phyloP scores from a whole-genome alignment of 2,888 invertebrate species.

The Spodoptera picta region DNA sequence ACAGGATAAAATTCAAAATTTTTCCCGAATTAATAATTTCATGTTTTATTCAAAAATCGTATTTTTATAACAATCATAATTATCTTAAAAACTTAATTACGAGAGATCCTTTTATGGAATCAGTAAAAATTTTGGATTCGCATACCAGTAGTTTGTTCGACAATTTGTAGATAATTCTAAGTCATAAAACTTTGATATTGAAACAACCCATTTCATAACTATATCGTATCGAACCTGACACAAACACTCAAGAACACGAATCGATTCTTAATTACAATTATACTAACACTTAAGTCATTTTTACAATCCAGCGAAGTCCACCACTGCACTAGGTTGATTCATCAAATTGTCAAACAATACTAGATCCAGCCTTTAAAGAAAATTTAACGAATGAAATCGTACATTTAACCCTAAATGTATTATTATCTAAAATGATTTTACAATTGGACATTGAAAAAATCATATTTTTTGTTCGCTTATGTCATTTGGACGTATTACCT shows the following conservation, averaged over 20 bases:
- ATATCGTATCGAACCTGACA: constrained; percentile 12
- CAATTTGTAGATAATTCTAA: constrained; percentile 36
- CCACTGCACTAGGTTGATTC: constrained; percentile 7
- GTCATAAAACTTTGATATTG: constrained; percentile 1
- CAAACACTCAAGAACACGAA: constrained; percentile 4
- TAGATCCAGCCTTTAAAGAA: constrained; percentile 59
- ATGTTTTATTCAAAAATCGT: constrained; percentile 51
- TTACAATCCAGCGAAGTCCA: constrained; percentile 28
- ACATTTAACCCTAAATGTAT: constrained; percentile 54
- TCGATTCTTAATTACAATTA: constrained; percentile 21
- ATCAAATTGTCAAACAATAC: constrained; percentile 52
- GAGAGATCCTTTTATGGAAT: constrained; percentile 76
- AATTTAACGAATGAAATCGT: constrained; percentile 48
- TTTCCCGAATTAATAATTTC: constrained; percentile 51
- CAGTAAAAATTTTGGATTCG: constrained; percentile 61
- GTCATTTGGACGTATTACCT: constrained; percentile 78
- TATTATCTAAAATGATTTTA: constrained; percentile 62
- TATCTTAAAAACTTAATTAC: constrained; percentile 73
- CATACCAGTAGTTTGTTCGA: constrained; percentile 50
- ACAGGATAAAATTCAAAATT: constrained; percentile 59
- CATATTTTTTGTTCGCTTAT: constrained; percentile 59
- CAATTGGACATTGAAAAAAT: constrained; percentile 70
- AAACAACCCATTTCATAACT: constrained; percentile 13
- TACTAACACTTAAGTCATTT: constrained; percentile 11
- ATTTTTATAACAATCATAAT: constrained; percentile 65